Evolutionary conservation across 2,888 invertebrate genomes (phyloP).

Genomic region (Epinotia ramella): DNA sequence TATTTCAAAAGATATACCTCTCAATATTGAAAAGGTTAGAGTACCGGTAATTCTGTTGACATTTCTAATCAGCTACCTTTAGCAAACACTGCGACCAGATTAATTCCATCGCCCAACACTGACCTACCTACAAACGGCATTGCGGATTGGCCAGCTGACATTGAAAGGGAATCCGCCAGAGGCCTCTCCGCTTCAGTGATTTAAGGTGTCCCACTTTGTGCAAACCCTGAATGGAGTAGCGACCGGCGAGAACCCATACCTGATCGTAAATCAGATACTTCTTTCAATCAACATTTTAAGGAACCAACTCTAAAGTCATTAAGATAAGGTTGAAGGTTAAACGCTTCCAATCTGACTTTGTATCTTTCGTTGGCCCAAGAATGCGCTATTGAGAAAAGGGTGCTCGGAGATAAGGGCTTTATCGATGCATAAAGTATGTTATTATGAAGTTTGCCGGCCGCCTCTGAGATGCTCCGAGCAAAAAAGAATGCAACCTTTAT

Average conservation of each 20-base stretch:
- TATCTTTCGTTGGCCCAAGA: constrained; percentile 68
- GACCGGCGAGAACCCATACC: constrained; percentile 68
- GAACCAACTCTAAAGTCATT: constrained; percentile 60
- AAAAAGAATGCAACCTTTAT: constrained; percentile 65
- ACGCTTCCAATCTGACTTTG: constrained; percentile 55
- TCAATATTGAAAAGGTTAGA: constrained; percentile 1
- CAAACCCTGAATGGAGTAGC: constrained; percentile 71
- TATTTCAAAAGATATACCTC: background rate
- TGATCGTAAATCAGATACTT: constrained; percentile 75
- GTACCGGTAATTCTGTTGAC: background rate
- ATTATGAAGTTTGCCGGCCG: constrained; percentile 75
- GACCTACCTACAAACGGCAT: constrained; percentile 41
- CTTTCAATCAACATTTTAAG: constrained; percentile 51
- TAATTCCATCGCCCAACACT: constrained; percentile 21
- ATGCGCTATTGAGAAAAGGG: constrained; percentile 78
- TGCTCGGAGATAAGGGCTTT: constrained; percentile 76
- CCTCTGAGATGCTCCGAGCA: constrained; percentile 55
- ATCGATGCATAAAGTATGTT: constrained; percentile 81
- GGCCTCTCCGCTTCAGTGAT: constrained; percentile 54
- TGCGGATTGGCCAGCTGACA: constrained; percentile 53
- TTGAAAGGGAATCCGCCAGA: constrained; percentile 63
- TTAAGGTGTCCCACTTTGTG: constrained; percentile 73
- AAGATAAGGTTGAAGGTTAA: constrained; percentile 60
- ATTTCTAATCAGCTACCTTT: constrained; percentile 13
- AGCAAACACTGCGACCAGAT: background rate